Evolutionary conservation across 2,888 invertebrate genomes (phyloP), one percentile per base, ranked within the genome.

Genomic region (Drosophila seclusa): DNA sequence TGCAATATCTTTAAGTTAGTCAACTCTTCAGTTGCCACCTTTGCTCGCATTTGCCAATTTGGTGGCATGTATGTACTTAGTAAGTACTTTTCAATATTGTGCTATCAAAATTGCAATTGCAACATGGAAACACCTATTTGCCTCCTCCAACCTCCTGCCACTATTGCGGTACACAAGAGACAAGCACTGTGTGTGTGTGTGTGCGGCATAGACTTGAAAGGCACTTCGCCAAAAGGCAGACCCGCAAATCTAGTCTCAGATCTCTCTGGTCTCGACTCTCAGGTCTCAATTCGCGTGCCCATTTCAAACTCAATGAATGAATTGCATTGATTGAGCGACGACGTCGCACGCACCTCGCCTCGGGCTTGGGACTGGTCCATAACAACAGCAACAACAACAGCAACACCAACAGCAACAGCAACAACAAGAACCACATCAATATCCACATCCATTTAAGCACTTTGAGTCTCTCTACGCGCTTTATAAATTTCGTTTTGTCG

Each of bases 281-380:
- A 45, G 54, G 60, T 55, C 71, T 60, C 62, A 31, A 53, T 45
- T 61, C 65, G 55, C 16, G 48, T 83, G 81, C 45, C 79, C 82
- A 84, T 79, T 87, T 78, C 66, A 57, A 63, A 71, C 73, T 82
- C 83, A 78, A 86, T 86, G 85, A 89, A 86, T 86, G 90, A 86
- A 86, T 89, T 86, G 90, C 83, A 87, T 87, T 89, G 90, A 86
- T 89, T 89, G 90, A 86, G 82, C 79, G 87, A 73, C 65, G 63
- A 68, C 65, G 60, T 61, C 74, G 73, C 89, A 89, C 88, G 85
- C 85, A 86, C 87, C 77, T 70, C 68, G 68, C 78, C 64, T 42
- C 60, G 45, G 67, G 59, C 42, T 38, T 24, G 31, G 3, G 53
- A 80, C 73, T 69, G 71, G 57, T 53, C 48, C 61, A 61, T 27